Base-by-base conservation (phyloP, 1,140 invertebrate genomes). In the Pristionchus pacificus region DNA sequence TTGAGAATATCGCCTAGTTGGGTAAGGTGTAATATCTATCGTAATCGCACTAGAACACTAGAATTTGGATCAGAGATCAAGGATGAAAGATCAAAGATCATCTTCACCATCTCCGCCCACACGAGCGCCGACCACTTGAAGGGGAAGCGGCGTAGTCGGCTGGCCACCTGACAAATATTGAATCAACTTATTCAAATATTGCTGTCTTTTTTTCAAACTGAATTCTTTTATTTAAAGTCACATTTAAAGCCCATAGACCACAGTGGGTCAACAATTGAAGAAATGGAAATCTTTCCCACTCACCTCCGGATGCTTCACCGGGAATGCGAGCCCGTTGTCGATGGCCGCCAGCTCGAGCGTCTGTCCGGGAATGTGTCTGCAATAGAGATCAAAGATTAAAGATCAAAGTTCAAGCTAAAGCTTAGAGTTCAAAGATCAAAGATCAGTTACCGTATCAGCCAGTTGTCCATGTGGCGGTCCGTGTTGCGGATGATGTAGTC, bases 261-360 rank as follows among this genome's bases (percentile, higher is more conserved):
- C n/a, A n/a, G n/a, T n/a, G n/a, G n/a, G n/a, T n/a, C n/a, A n/a
- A n/a, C n/a, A n/a, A n/a, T n/a, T n/a, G n/a, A n/a, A n/a, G n/a
- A n/a, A n/a, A n/a, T n/a, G n/a, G n/a, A n/a, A n/a, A n/a, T n/a
- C n/a, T n/a, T n/a, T n/a, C n/a, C n/a, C 38, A 49, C 38, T 49
- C 38, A 49, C 38, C 19, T 49, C 79, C 0, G 79, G 79, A 57
- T 80, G 79, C 33, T 82, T 78, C 6, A 80, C 76, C 13, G 79
- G 79, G 57, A 80, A 80, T 13, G 79, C 79, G n/a, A 80, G 69
- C 13, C 79, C 79, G 55, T 80, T 80, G 76, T 80, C 79, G 30
- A 80, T 80, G 15, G 79, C 79, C 0, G 79, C 79, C 38, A 80
- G 30, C 29, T 76, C 60, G 27, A 80, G 55, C 67, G 78, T 77